Base-by-base conservation (phyloP, 2,797 vertebrate genomes). In the Pangasius krempfi region DNA sequence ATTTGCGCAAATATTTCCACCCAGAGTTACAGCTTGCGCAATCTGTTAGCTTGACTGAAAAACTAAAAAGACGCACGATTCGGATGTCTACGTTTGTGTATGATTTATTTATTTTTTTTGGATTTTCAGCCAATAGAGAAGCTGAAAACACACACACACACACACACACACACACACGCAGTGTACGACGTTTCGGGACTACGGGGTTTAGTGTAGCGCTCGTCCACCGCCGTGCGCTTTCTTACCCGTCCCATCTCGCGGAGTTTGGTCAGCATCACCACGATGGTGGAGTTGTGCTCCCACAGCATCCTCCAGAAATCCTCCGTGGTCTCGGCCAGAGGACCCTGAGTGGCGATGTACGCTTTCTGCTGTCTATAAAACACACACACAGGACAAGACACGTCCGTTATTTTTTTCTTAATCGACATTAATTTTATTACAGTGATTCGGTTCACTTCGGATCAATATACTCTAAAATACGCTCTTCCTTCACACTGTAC, bases 221-320 rank as follows among this genome's bases (percentile, higher is more conserved):
- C 20, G 25, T 16, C 75, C 25, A 3, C 47, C 50, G 18, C 13
- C 1, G 27, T 3, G 50, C 13, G 37, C 7, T 7, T 52, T 92
- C 97, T n/a, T 94, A 98, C 98, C 97, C 97, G 96, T 92, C 98
- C 98, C 97, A 99, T 99, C 95, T 99, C 98, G 2, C 97, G 95
- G 81, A 99, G 97, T 94, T 99, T 98, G 93, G 98, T 83, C 37
- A 83, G 81, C 81, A 83, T 83, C 81, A 83, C 98, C 64, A 99
- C 97, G 84, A 99, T 99, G 92, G 98, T 99, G 92, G 98, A 99
- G 93, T 98, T 99, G 79, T 82, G 97, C 90, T 99, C 98, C 98
- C 98, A 99, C 9, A 99, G 90, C 98, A 99, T 99, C 90, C 98
- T 96, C 98, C 98, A 99, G 96, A 99, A 98, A 95, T 99, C 98